Evolutionary conservation across 2,888 invertebrate genomes (phyloP).

Genomic region (Maniola hyperantus): DNA sequence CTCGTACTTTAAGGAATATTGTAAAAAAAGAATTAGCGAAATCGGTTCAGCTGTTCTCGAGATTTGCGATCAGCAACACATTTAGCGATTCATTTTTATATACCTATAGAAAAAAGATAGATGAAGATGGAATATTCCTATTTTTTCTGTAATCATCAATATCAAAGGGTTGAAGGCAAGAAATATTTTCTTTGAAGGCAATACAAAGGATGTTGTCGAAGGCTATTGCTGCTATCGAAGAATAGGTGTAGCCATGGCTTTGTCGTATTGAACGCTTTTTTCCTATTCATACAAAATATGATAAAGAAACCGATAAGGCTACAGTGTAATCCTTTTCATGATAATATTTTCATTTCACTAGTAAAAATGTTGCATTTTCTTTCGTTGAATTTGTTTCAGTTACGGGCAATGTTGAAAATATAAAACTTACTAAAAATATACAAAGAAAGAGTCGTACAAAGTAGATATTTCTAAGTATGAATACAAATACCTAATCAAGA

Average conservation of each 20-base stretch:
- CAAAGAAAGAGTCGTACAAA: too few species aligned
- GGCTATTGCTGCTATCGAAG: slow-evolving; percentile 61
- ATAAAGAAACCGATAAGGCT: slow-evolving; percentile 22
- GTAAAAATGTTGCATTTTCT: slow-evolving; percentile 6
- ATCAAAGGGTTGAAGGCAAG: slow-evolving; percentile 62
- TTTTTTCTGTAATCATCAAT: slow-evolving; percentile 14
- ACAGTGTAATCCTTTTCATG: not conserved
- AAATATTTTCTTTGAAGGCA: slow-evolving; percentile 66
- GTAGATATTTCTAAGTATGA: too few species aligned
- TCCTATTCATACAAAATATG: slow-evolving; percentile 23
- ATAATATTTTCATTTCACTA: not conserved
- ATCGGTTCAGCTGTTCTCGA: too few species aligned
- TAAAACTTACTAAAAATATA: not conserved
- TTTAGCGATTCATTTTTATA: too few species aligned
- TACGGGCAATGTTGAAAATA: not conserved
- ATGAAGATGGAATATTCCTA: slow-evolving; percentile 1
- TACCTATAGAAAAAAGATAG: too few species aligned
- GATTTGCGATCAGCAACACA: too few species aligned
- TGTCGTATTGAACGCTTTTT: slow-evolving; percentile 35
- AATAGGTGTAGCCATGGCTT: slow-evolving; percentile 56
- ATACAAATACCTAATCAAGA: too few species aligned
- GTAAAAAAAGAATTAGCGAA: too few species aligned
- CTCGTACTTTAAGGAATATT: too few species aligned
- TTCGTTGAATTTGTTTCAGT: not conserved
- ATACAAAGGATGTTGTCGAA: slow-evolving; percentile 66